Evolutionary conservation across 2,113 vertebrate genomes (phyloP), one percentile per base, ranked within the genome.

Genomic region (Leptobrachium ailaonicum): DNA sequence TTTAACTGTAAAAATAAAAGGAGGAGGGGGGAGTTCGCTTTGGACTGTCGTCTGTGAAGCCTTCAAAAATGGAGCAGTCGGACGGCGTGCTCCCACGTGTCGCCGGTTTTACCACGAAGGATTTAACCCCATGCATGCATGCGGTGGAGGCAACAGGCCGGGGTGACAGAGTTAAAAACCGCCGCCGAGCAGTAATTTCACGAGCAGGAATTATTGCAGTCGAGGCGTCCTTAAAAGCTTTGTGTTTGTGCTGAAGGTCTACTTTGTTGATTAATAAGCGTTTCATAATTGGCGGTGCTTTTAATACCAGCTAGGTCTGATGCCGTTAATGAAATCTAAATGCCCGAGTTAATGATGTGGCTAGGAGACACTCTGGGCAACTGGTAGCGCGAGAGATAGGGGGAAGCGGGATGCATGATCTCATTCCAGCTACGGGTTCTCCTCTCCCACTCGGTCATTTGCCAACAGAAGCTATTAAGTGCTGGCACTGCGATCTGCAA

Each of bases 321-420:
- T 92, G 93, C 87, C 85, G 92, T 93, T 94, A 93, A 94, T 94
- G 93, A 94, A 94, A 93, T 93, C 93, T 92, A 94, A 94, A 93
- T 93, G 92, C 90, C 90, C 89, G 1, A 83, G 82, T 91, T 93
- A 94, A 93, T 91, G 91, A 94, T 93, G 92, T 92, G 93, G 93
- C 93, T 92, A 93, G 92, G 83, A 93, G 89, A 90, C 92, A 89
- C 87, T 84, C 83, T 83, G 90, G 92, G 92, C 92, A 89, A 88
- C 85, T 83, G 87, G 88, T 89, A 83, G 90, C 89, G 87, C 50
- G 76, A 85, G 86, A 91, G 89, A 86, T 89, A 56, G 71, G 85
- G 88, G 88, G 66, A 2, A 90, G 89, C 77, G 90, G 84, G 86
- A 88, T 84, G 85, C 88, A 71, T 85, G 83, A 72, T 76, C 41